Conservation (phyloP, 2,113 vertebrate genomes). For the Pteronura brasiliensis region DNA sequence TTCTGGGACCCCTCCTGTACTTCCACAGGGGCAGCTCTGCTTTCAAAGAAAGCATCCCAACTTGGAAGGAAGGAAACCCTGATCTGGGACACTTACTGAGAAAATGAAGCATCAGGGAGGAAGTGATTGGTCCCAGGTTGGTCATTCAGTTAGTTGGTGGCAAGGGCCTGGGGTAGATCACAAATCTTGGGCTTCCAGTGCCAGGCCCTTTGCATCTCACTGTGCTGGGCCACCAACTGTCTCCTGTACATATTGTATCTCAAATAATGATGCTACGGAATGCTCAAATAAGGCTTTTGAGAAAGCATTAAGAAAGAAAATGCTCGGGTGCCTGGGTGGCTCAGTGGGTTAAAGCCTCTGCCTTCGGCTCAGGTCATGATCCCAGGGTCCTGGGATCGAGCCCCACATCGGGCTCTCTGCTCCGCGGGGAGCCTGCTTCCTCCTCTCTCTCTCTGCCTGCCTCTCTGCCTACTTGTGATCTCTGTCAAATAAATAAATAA, state of each 20-base stretch:
- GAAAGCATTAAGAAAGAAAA: neutral
- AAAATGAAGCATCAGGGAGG: neutral
- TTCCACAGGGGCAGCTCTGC: neutral
- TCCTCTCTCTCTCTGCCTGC: too few relatives aligned
- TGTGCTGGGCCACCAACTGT: too few relatives aligned
- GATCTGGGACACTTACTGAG: neutral
- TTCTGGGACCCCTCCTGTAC: neutral
- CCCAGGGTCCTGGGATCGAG: too few relatives aligned
- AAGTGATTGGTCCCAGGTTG: neutral
- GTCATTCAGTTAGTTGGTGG: neutral
- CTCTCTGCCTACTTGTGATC: too few relatives aligned
- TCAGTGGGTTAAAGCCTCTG: too few relatives aligned
- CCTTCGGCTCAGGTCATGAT: too few relatives aligned
- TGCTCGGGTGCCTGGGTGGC: too few relatives aligned
- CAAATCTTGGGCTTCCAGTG: neutral
- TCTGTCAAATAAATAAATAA: too few relatives aligned
- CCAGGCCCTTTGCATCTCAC: neutral
- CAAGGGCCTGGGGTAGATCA: neutral
- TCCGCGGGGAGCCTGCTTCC: too few relatives aligned
- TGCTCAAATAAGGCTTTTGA: neutral
- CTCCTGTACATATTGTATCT: accelerated
- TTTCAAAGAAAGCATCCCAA: neutral
- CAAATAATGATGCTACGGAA: neutral
- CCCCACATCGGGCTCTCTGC: too few relatives aligned
- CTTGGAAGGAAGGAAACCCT: neutral